Conservation (phyloP, 2,888 invertebrate genomes). For the Sepiola atlantica region DNA sequence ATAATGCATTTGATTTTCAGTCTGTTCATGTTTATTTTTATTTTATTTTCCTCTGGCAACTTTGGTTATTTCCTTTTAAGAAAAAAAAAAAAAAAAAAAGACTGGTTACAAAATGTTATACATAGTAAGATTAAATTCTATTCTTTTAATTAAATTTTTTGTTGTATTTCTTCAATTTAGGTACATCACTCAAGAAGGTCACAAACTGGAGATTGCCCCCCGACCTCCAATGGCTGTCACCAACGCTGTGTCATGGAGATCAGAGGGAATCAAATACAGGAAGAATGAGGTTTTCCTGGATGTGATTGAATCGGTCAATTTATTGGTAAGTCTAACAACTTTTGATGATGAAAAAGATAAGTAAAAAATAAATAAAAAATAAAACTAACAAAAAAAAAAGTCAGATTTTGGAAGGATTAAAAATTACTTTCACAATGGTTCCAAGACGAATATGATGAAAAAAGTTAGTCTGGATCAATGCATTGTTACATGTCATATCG, state of each 20-base stretch:
- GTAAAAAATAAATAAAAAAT: no score
- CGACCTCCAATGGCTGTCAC: conserved; percentile 98
- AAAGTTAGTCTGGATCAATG: no score
- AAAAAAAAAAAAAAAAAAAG: no score
- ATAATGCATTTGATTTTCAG: background rate
- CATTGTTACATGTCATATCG: no score
- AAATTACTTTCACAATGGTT: no score
- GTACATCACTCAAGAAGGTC: conserved; percentile 98
- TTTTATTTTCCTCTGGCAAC: background rate
- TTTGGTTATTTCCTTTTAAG: no score
- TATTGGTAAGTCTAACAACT: conserved; percentile 79
- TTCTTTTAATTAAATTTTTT: background rate
- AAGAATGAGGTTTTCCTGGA: conserved; percentile 99
- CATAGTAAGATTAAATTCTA: no score
- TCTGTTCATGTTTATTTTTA: background rate
- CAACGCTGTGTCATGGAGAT: conserved; percentile 99
- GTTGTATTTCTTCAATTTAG: conserved; percentile 68
- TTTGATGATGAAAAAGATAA: no score
- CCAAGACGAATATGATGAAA: no score
- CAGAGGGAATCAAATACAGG: conserved; percentile 97
- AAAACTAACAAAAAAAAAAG: no score
- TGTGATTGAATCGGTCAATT: conserved; percentile 98
- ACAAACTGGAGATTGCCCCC: conserved; percentile 96
- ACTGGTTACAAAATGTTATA: no score
- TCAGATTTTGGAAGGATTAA: no score